These are phyloP conservation scores for Strix aluco DNA, from an alignment of 2,113 vertebrate genomes.

Conservation along the genomic window DNA sequence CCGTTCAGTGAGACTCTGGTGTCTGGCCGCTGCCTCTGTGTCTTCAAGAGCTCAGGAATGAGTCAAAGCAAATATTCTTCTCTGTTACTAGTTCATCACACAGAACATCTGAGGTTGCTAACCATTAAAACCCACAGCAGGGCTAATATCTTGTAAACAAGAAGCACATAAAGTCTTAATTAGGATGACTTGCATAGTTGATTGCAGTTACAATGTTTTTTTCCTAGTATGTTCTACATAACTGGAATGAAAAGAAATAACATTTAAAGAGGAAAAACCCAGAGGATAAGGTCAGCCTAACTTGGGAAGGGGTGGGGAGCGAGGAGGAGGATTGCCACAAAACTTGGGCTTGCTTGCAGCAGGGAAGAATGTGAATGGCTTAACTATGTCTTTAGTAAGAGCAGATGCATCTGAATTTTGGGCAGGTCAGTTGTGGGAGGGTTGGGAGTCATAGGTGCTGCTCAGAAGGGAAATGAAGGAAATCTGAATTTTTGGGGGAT, in stretches of 20 bases:
- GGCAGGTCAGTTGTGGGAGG: not conserved
- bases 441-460: rapidly evolving
- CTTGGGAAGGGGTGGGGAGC: not conserved
- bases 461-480: not conserved
- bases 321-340: not conserved
- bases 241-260: not conserved
- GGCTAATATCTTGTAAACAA: not conserved
- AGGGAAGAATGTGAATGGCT: not conserved
- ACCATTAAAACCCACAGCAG: not conserved
- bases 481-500: not conserved
- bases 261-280: not conserved
- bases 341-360: not conserved
- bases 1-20: rapidly evolving
- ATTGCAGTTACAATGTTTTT: not conserved
- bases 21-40: not conserved
- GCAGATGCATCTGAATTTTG: not conserved
- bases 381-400: not conserved
- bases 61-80: not conserved
- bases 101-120: not conserved
- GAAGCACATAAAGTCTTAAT: not conserved
- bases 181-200: not conserved
- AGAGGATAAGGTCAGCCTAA: not conserved
- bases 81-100: not conserved
- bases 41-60: not conserved
- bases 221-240: not conserved